A percentile compares a stretch with the other conserved stretches of the same genome.
phyloP scores from a whole-genome alignment of 2,113 vertebrate species.

The Chamaea fasciata region DNA sequence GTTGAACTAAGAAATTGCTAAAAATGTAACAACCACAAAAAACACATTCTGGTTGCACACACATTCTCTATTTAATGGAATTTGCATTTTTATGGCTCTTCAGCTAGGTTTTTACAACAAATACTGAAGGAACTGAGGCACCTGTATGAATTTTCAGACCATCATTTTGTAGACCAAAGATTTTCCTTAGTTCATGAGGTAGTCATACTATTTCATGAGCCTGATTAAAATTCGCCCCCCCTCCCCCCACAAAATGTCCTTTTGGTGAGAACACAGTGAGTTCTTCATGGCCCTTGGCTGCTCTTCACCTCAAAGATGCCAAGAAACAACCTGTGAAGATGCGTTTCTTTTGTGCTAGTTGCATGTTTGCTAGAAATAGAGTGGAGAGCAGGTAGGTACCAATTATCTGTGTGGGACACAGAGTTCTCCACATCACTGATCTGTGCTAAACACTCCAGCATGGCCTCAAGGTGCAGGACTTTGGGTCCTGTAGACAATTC shows the following conservation, averaged over 20 bases:
- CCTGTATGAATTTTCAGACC: not conserved
- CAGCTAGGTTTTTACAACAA: not conserved
- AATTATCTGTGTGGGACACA: not conserved
- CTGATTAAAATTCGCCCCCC: not conserved
- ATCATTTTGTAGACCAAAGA: not conserved
- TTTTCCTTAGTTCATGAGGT: not conserved
- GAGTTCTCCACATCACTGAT: not conserved
- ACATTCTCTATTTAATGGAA: not conserved
- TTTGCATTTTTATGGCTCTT: not conserved
- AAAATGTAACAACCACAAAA: not conserved
- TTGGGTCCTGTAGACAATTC: not conserved
- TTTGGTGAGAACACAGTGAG: not conserved
- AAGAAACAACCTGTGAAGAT: not conserved
- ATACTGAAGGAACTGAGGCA: not conserved
- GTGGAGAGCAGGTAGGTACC: not conserved
- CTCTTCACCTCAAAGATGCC: not conserved
- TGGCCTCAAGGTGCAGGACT: not conserved
- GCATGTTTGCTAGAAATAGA: not conserved
- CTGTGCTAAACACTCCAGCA: not conserved
- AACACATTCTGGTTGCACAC: not conserved
- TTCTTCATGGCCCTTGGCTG: not conserved
- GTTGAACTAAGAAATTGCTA: not conserved
- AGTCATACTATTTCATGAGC: not conserved
- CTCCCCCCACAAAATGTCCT: rapidly evolving
- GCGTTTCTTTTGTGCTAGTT: not conserved